phyloP scores from a whole-genome alignment of 1,140 invertebrate genomes.

The Ridgeia piscesae region DNA sequence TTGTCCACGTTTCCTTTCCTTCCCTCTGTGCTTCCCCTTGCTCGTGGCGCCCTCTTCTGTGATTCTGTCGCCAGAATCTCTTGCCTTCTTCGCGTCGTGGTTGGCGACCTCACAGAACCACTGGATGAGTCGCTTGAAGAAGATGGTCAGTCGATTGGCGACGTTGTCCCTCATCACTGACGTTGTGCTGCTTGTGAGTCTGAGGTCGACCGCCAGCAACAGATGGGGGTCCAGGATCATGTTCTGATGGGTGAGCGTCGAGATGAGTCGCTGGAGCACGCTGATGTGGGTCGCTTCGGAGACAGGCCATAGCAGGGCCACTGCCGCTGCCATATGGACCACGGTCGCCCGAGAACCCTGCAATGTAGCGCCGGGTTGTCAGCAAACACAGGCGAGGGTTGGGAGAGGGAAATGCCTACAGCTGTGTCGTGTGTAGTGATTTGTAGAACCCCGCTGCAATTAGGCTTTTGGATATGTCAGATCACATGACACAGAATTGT shows the following conservation, averaged over 20 bases:
- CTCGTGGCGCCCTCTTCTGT: not conserved
- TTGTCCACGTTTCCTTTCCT: not conserved
- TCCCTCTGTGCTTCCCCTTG: not conserved
- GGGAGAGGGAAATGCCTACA: not conserved
- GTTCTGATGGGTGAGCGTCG: conserved; percentile 37
- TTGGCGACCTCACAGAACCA: not conserved
- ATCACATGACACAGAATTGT: too few species aligned
- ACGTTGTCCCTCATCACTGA: conserved; percentile 16
- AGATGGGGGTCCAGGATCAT: conserved; percentile 14
- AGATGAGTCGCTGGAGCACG: conserved; percentile 53
- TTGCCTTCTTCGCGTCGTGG: not conserved
- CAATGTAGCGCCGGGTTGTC: not conserved
- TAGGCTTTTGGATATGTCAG: too few species aligned
- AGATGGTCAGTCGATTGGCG: not conserved
- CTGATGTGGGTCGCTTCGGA: conserved; percentile 66
- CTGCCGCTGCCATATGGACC: not conserved
- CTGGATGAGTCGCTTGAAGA: conserved; percentile 11
- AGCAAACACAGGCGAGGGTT: not conserved
- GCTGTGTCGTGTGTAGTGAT: not conserved
- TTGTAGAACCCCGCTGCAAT: not conserved
- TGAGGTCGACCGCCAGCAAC: not conserved
- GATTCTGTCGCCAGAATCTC: not conserved
- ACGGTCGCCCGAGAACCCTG: conserved; percentile 9
- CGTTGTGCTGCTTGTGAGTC: not conserved
- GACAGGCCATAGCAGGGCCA: not conserved